Conservation (phyloP, 2,113 vertebrate genomes). For the Heterotilapia buettikoferi region DNA sequence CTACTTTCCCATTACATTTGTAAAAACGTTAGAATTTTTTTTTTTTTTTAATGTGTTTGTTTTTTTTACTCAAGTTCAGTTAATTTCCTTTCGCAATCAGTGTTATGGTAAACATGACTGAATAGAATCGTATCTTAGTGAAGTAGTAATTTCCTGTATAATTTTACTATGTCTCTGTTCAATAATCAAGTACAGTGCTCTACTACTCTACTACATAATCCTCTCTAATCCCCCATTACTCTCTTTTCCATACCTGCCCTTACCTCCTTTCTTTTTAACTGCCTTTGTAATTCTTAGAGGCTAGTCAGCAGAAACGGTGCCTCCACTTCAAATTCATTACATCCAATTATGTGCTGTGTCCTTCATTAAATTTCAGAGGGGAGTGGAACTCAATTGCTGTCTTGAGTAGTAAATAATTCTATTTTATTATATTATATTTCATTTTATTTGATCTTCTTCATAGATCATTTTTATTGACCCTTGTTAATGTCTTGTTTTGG, state of each 20-base stretch:
- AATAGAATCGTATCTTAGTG: neutral
- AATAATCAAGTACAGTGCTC: neutral
- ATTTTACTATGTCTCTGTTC: neutral
- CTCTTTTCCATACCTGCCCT: neutral
- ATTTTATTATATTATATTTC: neutral
- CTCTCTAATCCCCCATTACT: neutral
- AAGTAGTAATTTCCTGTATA: neutral
- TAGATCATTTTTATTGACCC: neutral
- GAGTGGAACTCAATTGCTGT: neutral
- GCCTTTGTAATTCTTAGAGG: neutral
- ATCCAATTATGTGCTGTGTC: constrained; percentile 23
- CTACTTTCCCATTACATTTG: no score
- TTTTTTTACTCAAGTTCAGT: neutral
- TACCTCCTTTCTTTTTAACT: neutral
- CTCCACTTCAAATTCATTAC: constrained; percentile 24
- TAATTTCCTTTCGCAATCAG: neutral
- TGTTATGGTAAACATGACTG: neutral
- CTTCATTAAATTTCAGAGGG: constrained; percentile 3
- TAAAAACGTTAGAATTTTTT: no score
- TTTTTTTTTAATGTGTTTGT: neutral
- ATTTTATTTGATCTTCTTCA: neutral
- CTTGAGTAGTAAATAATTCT: neutral
- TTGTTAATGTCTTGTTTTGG: neutral
- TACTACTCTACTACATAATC: neutral
- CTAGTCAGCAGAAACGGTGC: constrained; percentile 24